Percentiles rank a stretch among this genome's conserved stretches.
phyloP scores from a whole-genome alignment of 2,113 vertebrate genomes.

The Tricholaema leucomelas region DNA sequence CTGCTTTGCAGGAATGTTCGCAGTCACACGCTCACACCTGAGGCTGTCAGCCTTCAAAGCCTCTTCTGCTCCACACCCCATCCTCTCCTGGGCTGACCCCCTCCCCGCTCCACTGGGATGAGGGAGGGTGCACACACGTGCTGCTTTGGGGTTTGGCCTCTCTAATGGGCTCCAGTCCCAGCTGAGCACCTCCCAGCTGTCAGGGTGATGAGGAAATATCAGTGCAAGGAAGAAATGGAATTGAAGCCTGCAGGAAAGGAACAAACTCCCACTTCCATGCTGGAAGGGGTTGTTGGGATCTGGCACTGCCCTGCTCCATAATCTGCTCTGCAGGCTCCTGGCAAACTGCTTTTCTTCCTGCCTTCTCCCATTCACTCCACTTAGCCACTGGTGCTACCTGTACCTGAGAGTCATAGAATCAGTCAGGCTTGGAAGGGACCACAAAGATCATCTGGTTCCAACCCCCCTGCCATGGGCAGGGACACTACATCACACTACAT shows the following conservation, averaged over 20 bases:
- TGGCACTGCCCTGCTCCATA: rapidly evolving
- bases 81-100: not conserved
- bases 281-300: not conserved
- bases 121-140: not conserved
- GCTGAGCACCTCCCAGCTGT: not conserved
- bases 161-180: rapidly evolving
- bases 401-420: too few relatives aligned
- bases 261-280: not conserved
- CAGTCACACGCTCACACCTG: conserved; percentile 72
- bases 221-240: not conserved
- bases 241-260: not conserved
- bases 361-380: not conserved
- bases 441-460: too few relatives aligned
- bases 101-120: not conserved
- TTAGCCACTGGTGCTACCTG: not conserved
- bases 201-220: not conserved
- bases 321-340: not conserved
- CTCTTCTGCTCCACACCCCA: not conserved
- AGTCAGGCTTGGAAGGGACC: too few relatives aligned
- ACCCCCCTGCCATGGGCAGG: too few relatives aligned
- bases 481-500: too few relatives aligned
- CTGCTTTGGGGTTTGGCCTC: not conserved
- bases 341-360: not conserved
- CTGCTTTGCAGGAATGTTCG: conserved; percentile 64
- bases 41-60: conserved; percentile 64